Conservation (phyloP, 1,140 invertebrate species). For the Drosophila orosa region DNA sequence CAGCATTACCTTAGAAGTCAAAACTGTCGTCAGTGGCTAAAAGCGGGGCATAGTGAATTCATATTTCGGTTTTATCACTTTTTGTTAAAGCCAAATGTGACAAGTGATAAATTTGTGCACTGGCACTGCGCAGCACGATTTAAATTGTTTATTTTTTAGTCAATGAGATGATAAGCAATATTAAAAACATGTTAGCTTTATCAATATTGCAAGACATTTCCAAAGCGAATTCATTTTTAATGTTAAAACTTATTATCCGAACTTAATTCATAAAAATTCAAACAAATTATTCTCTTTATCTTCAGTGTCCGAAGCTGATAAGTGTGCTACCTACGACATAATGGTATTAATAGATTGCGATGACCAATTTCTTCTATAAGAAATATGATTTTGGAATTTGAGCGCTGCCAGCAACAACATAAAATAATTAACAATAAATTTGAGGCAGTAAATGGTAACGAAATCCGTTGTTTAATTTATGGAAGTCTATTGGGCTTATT, state of each 20-base stretch:
- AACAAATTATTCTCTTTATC: not conserved
- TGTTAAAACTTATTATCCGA: not conserved
- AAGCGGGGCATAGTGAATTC: slow-evolving; percentile 33
- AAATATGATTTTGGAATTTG: not conserved
- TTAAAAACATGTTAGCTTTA: not conserved
- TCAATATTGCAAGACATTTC: not conserved
- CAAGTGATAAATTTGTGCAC: slow-evolving; percentile 49
- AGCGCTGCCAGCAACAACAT: not conserved
- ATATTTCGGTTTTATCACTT: slow-evolving; percentile 51
- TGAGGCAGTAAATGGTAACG: not conserved
- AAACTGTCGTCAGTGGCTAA: slow-evolving; percentile 60
- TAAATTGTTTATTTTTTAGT: slow-evolving; percentile 8
- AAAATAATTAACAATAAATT: not conserved
- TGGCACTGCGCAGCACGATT: slow-evolving; percentile 9
- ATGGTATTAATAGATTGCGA: slow-evolving; percentile 24
- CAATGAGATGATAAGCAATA: not conserved
- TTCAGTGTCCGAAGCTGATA: slow-evolving; percentile 1
- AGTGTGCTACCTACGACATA: slow-evolving; percentile 2
- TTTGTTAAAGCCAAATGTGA: slow-evolving; percentile 44
- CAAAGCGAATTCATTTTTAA: no score
- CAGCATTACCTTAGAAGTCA: slow-evolving; percentile 39
- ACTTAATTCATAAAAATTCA: not conserved
- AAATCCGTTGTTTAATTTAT: not conserved
- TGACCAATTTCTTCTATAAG: slow-evolving; percentile 18
- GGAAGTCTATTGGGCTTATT: not conserved